These are phyloP conservation scores for Sparidentex hasta DNA, from an alignment of 2,797 vertebrate genomes.

Conservation along the genomic window DNA sequence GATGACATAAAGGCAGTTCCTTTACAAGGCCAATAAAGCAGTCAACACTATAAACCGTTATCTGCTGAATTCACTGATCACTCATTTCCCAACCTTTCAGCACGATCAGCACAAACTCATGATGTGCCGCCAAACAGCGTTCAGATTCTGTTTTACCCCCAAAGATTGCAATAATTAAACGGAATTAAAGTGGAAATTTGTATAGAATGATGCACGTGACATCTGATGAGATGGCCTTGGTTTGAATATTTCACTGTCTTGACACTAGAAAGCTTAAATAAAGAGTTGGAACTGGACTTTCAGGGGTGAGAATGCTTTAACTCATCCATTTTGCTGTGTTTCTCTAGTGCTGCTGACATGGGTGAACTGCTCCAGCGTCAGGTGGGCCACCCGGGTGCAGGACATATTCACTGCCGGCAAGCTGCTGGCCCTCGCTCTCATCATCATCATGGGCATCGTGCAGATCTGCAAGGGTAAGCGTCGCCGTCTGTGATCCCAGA, in stretches of 20 bases:
- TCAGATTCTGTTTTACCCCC: not conserved
- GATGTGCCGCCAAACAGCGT: not conserved
- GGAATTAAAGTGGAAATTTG: too few species aligned
- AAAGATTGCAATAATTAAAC: not conserved
- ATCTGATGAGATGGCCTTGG: not conserved
- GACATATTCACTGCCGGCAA: conserved; percentile 95
- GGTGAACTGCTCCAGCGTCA: conserved; percentile 94
- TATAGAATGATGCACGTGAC: not conserved
- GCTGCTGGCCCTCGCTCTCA: conserved; percentile 91
- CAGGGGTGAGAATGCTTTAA: not conserved
- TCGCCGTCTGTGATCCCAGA: conserved; percentile 11
- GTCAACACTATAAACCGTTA: conserved; percentile 10
- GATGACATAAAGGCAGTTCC: not conserved
- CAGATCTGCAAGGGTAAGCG: conserved; percentile 94
- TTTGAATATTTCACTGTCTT: not conserved
- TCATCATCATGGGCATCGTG: conserved; percentile 94
- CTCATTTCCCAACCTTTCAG: not conserved
- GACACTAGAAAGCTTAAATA: not conserved
- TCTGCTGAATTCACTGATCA: not conserved
- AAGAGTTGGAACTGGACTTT: not conserved
- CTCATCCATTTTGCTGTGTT: not conserved
- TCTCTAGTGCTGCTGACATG: conserved; percentile 90
- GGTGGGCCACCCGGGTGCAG: conserved; percentile 95
- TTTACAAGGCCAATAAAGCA: conserved; percentile 18
- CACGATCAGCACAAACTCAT: not conserved